These are phyloP conservation scores for Cynoglossus semilaevis DNA, from an alignment of 2,113 vertebrate genomes.

Conservation along the genomic window DNA sequence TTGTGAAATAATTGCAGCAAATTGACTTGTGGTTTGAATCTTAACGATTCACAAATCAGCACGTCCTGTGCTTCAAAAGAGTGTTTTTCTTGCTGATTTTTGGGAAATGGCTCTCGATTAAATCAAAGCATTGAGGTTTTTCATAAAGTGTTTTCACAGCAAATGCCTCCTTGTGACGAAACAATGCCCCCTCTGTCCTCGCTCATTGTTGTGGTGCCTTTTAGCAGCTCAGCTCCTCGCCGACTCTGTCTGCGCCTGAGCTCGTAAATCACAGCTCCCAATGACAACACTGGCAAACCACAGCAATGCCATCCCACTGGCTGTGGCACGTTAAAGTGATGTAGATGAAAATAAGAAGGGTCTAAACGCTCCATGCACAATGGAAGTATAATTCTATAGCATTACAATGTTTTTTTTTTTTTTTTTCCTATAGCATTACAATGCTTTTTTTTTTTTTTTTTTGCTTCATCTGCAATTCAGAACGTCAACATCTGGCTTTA, in stretches of 20 bases:
- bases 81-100: too few species aligned
- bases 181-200: constrained; percentile 47
- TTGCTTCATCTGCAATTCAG: too few species aligned
- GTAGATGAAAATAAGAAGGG: too few species aligned
- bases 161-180: constrained; percentile 24
- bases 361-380: background rate
- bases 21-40: constrained; percentile 20
- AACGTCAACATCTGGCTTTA: too few species aligned
- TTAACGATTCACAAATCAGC: constrained; percentile 13
- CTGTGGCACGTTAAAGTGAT: constrained; percentile 2
- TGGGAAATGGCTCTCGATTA: constrained; percentile 25
- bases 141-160: constrained; percentile 22
- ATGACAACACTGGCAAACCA: constrained; percentile 36
- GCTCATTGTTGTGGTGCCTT: constrained; percentile 36
- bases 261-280: constrained; percentile 33
- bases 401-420: too few species aligned
- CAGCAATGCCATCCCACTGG: constrained; percentile 24
- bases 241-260: constrained; percentile 31
- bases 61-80: too few species aligned
- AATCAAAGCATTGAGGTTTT: constrained; percentile 18
- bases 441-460: too few species aligned
- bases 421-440: too few species aligned
- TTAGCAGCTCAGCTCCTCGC: constrained; percentile 54
- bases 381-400: background rate
- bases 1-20: constrained; percentile 25